These are phyloP conservation scores for Styela clava DNA, from an alignment of 23 tunicate genomes.

Conservation along the genomic window DNA sequence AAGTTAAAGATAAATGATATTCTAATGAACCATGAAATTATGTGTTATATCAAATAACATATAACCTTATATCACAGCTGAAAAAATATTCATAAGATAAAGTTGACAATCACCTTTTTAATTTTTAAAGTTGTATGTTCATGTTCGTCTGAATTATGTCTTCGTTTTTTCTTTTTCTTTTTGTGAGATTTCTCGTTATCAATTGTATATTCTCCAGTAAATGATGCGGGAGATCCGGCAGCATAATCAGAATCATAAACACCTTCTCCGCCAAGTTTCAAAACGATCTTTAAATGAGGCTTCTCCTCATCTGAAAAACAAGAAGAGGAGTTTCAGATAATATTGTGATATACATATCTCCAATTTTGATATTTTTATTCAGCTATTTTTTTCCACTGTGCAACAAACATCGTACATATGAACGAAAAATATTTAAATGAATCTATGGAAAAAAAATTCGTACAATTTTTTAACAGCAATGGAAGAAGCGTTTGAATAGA, in stretches of 20 bases:
- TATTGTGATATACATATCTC: neutral
- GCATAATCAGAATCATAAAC: slow-evolving; percentile 90
- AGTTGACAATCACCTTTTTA: slow-evolving; percentile 16
- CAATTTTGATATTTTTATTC: neutral
- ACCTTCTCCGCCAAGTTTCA: slow-evolving; percentile 77
- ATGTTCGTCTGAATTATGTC: slow-evolving; percentile 10
- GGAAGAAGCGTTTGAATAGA: too few relatives aligned
- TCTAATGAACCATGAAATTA: too few relatives aligned
- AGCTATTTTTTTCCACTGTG: too few relatives aligned
- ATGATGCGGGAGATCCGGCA: slow-evolving; percentile 35
- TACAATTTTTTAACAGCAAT: too few relatives aligned
- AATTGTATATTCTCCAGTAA: slow-evolving; percentile 1
- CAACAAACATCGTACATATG: too few relatives aligned
- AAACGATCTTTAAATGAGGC: slow-evolving; percentile 67
- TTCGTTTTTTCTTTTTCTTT: slow-evolving; percentile 43
- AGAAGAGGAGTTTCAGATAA: too few relatives aligned
- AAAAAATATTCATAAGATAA: too few relatives aligned
- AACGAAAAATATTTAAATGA: too few relatives aligned
- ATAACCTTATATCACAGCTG: too few relatives aligned
- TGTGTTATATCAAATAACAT: too few relatives aligned
- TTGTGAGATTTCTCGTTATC: slow-evolving; percentile 30
- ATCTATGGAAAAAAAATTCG: too few relatives aligned
- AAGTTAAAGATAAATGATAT: too few relatives aligned
- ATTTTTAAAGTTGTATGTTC: slow-evolving; percentile 16
- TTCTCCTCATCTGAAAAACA: slow-evolving; percentile 31